Conservation (phyloP, 2,113 vertebrate genomes). For the Dryoscopus gambensis region DNA sequence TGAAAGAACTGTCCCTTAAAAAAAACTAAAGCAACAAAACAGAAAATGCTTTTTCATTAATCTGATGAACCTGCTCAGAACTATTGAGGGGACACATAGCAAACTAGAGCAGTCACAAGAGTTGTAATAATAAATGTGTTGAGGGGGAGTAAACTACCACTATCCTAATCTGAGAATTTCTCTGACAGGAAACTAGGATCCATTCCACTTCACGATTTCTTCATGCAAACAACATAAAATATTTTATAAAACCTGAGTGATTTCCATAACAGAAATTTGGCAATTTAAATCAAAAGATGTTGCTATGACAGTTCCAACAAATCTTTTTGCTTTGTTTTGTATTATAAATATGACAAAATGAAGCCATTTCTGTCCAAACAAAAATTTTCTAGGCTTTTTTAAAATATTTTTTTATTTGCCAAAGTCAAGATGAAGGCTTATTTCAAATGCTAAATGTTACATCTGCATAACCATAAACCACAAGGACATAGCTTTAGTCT, state of each 20-base stretch:
- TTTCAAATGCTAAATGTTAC: neutral
- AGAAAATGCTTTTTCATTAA: neutral
- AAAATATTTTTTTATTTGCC: neutral
- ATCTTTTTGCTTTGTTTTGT: constrained; percentile 16
- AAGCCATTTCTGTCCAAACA: constrained; percentile 8
- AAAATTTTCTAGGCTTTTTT: neutral
- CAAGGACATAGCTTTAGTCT: neutral
- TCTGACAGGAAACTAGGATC: neutral
- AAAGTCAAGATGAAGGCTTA: neutral
- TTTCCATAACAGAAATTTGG: neutral
- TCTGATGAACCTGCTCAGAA: neutral
- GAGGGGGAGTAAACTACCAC: accelerated
- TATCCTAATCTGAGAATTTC: neutral
- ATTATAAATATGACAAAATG: neutral
- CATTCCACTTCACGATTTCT: neutral
- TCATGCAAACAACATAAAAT: neutral
- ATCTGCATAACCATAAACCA: neutral
- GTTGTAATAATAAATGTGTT: neutral
- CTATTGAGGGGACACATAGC: neutral
- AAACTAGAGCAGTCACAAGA: neutral
- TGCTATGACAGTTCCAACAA: neutral
- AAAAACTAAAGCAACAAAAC: neutral
- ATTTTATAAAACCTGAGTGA: neutral
- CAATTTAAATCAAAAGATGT: neutral
- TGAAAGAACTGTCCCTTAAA: neutral